phyloP scores from a whole-genome alignment of 2,888 invertebrate species.

The Drosophila maculinotata region DNA sequence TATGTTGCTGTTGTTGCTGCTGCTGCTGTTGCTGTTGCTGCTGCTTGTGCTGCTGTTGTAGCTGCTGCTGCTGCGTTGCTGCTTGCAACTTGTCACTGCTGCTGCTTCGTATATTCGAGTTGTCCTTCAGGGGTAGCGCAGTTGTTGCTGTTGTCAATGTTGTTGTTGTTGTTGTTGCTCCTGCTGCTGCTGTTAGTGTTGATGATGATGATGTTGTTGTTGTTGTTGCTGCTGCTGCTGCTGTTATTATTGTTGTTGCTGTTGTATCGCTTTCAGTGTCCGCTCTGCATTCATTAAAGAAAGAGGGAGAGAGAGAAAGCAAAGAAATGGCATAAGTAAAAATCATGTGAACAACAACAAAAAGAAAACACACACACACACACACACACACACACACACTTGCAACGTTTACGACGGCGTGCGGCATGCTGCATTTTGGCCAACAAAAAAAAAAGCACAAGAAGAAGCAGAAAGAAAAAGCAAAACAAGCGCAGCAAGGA shows the following conservation, averaged over 20 bases:
- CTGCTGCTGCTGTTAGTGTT: slow-evolving; percentile 18
- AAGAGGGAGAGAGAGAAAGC: slow-evolving; percentile 2
- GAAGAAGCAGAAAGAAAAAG: neutral
- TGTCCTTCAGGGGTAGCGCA: slow-evolving; percentile 83
- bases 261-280: slow-evolving; percentile 80
- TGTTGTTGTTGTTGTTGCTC: slow-evolving; percentile 28
- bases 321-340: slow-evolving; percentile 12
- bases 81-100: slow-evolving; percentile 81
- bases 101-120: slow-evolving; percentile 82
- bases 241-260: slow-evolving; percentile 58
- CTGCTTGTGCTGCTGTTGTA: slow-evolving; percentile 77
- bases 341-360: slow-evolving; percentile 11
- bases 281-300: slow-evolving; percentile 66
- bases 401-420: slow-evolving; percentile 46
- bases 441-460: neutral
- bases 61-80: slow-evolving; percentile 76
- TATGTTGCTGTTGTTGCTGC: slow-evolving; percentile 48
- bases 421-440: slow-evolving; percentile 54
- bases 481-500: neutral
- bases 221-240: slow-evolving; percentile 22
- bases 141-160: slow-evolving; percentile 57
- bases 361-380: slow-evolving; percentile 12
- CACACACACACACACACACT: slow-evolving; percentile 45
- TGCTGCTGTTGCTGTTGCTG: slow-evolving; percentile 62
- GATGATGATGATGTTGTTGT: slow-evolving; percentile 14